These are phyloP conservation scores for Leptopilina clavipes DNA, from an alignment of 1,140 invertebrate genomes.

Conservation along the genomic window DNA sequence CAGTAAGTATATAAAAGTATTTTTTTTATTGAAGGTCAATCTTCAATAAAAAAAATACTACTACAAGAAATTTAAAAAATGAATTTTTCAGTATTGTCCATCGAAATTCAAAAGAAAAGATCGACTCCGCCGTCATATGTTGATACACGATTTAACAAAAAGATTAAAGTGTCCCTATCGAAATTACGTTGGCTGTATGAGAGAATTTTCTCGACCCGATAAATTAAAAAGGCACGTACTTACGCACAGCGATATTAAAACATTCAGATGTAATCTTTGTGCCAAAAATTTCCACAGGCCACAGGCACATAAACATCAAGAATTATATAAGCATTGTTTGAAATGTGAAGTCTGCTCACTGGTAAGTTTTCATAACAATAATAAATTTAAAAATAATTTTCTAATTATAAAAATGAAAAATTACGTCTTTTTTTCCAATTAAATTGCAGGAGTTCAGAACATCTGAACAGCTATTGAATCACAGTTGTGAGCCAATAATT, in stretches of 20 bases:
- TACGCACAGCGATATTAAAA: conserved; percentile 80
- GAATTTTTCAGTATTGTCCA: conserved; percentile 73
- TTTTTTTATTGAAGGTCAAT: too few species aligned
- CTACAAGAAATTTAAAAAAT: conserved; percentile 9
- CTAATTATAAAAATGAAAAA: conserved; percentile 5
- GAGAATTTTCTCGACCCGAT: conserved; percentile 80
- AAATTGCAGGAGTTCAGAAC: conserved; percentile 66
- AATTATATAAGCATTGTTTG: conserved; percentile 68
- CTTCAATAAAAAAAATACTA: too few species aligned
- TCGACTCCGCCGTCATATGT: conserved; percentile 81
- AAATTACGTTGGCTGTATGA: conserved; percentile 78
- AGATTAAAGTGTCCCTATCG: conserved; percentile 82
- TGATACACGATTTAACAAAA: conserved; percentile 81
- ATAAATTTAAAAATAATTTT: conserved; percentile 4
- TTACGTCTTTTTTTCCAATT: conserved; percentile 30
- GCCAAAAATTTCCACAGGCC: conserved; percentile 77
- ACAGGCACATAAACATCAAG: conserved; percentile 72
- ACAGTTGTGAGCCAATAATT: conserved; percentile 67
- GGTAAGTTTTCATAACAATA: conserved; percentile 54
- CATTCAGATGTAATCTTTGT: conserved; percentile 73
- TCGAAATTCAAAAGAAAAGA: conserved; percentile 82
- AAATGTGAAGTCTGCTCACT: conserved; percentile 71
- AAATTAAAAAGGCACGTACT: conserved; percentile 78
- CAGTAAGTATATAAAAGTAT: conserved; percentile 58
- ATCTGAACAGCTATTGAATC: conserved; percentile 68